Base-by-base conservation (phyloP, 1,140 invertebrate species). In the Xylocopa sonorina region DNA sequence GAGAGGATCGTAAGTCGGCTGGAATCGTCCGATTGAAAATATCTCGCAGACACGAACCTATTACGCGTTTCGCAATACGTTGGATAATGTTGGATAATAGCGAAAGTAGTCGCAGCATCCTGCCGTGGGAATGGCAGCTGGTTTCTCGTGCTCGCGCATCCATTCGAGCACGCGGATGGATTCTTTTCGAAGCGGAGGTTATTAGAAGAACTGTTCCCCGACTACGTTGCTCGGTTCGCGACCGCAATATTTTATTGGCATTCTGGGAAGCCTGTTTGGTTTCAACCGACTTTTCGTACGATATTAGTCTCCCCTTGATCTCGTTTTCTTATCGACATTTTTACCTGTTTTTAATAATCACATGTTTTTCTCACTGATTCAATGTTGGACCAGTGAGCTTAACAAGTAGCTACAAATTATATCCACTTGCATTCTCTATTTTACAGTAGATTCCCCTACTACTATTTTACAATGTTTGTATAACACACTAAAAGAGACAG, bases 61-160 rank as follows among this genome's bases (percentile, higher is more conserved):
- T 86, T 79, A 85, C 43, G 34, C 57, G 67, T 88, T 87, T 88
- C 82, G 86, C 77, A 88, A 88, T 85, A 62, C 80, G 76, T 81
- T 80, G 83, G 76, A 87, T 86, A 72, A 86, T 67, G 83, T 89
- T 87, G 80, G 69, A 87, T 75, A 81, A 80, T 80, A 89, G 88
- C 86, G 88, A 89, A 89, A 89, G 88, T 88, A 75, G 78, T 84
- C 79, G 84, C 80, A 84, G 83, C 88, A 88, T 89, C 85, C 57
- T 81, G 78, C 80, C 88, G 88, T 89, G 88, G 88, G 88, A 89
- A 89, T 87, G 84, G 68, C 82, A 85, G 83, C 87, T 84, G 66
- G 83, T 88, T 87, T 88, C 82, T 88, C 80, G 77, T 88, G 80
- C 83, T 87, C 78, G 71, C 53, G 27, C 73, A 48, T 75, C 67